A percentile compares a stretch with the other conserved stretches of the same genome.
phyloP scores from a whole-genome alignment of 1,140 invertebrate genomes.

The Meloidogyne chitwoodi region DNA sequence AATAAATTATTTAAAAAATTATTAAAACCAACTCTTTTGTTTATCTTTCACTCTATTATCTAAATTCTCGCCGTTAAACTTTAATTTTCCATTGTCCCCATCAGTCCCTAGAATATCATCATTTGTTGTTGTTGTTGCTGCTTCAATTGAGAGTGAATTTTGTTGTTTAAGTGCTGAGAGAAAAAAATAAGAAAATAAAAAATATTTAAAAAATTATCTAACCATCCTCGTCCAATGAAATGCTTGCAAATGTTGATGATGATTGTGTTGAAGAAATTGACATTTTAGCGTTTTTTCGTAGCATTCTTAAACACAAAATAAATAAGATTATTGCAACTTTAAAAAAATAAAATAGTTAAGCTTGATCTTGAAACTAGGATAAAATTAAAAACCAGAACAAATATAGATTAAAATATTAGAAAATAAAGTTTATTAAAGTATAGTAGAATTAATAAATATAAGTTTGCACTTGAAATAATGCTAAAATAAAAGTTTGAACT shows the following conservation, averaged over 20 bases:
- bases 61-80: neutral
- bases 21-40: neutral
- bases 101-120: neutral
- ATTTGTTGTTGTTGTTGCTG: neutral
- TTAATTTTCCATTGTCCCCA: neutral
- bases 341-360: neutral
- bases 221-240: neutral
- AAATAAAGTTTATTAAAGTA: too few relatives aligned
- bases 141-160: neutral
- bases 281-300: neutral
- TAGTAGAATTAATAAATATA: too few relatives aligned
- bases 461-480: too few relatives aligned
- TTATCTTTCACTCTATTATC: neutral
- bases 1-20: neutral
- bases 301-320: neutral
- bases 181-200: neutral
- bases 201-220: neutral
- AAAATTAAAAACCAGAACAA: too few relatives aligned
- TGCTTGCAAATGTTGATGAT: neutral
- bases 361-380: too few relatives aligned
- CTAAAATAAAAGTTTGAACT: too few relatives aligned
- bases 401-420: too few relatives aligned
- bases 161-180: neutral
- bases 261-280: neutral
- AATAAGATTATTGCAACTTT: neutral